phyloP scores from a whole-genome alignment of 1,140 invertebrate species.

The Drosophila setifemur region DNA sequence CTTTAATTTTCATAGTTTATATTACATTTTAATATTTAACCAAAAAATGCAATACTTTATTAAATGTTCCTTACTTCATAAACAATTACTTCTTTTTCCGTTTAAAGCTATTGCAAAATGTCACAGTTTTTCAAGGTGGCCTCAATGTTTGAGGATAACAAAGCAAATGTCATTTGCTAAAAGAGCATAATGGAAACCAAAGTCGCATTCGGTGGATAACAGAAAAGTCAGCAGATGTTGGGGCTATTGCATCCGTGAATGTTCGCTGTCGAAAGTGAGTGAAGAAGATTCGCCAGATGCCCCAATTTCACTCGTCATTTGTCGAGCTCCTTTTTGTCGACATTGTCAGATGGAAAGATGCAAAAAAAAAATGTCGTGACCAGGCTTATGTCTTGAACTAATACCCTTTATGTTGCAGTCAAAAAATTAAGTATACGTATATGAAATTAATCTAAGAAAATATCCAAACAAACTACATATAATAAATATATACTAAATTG shows the following conservation, averaged over 20 bases:
- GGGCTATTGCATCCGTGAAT: constrained; percentile 1
- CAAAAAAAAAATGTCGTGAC: not conserved
- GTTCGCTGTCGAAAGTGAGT: constrained; percentile 30
- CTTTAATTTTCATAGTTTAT: no score
- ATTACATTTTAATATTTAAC: no score
- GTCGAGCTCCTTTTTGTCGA: constrained; percentile 27
- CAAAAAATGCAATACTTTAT: no score
- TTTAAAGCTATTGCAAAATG: no score
- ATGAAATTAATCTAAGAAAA: no score
- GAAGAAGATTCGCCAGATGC: constrained; percentile 39
- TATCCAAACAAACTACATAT: no score
- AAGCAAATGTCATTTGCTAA: constrained; percentile 53
- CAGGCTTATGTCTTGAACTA: not conserved
- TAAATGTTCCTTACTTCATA: no score
- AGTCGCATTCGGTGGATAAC: constrained; percentile 63
- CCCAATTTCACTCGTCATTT: constrained; percentile 69
- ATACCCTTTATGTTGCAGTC: not conserved
- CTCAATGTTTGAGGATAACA: no score
- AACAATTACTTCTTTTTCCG: no score
- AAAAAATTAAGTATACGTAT: no score
- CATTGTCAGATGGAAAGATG: not conserved
- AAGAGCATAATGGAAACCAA: constrained; percentile 52
- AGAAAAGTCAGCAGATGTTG: constrained; percentile 53
- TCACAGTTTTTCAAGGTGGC: no score
- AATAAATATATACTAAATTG: no score